phyloP scores from a whole-genome alignment of 2,113 vertebrate genomes.

The Cranoglanis bouderius region DNA sequence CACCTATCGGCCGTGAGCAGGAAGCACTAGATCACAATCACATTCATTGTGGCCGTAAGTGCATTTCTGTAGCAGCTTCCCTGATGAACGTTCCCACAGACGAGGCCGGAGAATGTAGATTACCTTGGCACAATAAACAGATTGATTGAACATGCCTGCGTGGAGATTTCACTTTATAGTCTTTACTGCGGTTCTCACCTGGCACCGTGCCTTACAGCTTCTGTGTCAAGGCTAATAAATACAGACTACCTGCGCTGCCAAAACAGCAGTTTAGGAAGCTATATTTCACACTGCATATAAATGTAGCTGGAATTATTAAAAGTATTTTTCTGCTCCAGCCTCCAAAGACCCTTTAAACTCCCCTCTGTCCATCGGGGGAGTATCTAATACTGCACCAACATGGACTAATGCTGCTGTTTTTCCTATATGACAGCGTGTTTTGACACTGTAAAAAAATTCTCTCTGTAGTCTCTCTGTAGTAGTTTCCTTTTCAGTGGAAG shows the following conservation, averaged over 20 bases:
- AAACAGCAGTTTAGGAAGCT: slow-evolving; percentile 5
- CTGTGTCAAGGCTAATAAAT: slow-evolving; percentile 20
- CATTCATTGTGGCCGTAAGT: neutral
- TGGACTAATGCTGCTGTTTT: slow-evolving; percentile 1
- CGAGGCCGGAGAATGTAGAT: neutral
- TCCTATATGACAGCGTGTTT: slow-evolving; percentile 30
- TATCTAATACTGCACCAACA: slow-evolving; percentile 28
- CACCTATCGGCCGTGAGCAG: neutral
- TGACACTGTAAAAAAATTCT: neutral
- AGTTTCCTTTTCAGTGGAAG: neutral
- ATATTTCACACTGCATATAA: slow-evolving; percentile 33
- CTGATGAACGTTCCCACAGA: neutral
- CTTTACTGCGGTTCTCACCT: slow-evolving; percentile 2
- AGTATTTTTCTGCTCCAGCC: slow-evolving; percentile 6
- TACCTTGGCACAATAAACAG: neutral
- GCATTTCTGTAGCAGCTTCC: neutral
- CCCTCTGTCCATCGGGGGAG: neutral
- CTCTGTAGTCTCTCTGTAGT: neutral
- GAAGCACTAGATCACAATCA: neutral
- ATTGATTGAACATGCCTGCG: neutral
- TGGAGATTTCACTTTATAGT: slow-evolving; percentile 28
- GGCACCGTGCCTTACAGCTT: neutral
- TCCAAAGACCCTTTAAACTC: slow-evolving; percentile 26
- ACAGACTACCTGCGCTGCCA: neutral
- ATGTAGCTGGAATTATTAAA: slow-evolving; percentile 36